Evolutionary conservation across 2,113 vertebrate genomes (phyloP).

Genomic region (Channa maculata): DNA sequence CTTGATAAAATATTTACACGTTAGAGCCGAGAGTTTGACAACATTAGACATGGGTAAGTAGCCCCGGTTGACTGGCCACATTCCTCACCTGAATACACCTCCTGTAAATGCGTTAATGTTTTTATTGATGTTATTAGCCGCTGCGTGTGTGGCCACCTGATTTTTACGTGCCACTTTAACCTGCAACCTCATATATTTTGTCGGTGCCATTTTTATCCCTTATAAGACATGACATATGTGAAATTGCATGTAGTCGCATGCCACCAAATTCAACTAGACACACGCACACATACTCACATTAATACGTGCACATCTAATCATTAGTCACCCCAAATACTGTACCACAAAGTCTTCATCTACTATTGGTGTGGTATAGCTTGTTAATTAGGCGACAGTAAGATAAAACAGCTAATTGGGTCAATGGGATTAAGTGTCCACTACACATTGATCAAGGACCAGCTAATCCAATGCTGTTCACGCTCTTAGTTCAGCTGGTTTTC

Average conservation of each 20-base stretch:
- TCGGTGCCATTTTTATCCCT: neutral
- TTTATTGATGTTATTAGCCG: conserved; percentile 7
- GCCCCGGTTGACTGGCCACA: conserved; percentile 63
- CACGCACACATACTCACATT: conserved; percentile 13
- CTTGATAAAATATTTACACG: conserved; percentile 78
- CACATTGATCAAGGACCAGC: conserved; percentile 36
- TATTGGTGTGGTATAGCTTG: conserved; percentile 45
- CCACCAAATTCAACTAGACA: conserved; percentile 34
- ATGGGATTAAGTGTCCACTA: conserved; percentile 60
- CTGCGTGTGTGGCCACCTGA: conserved; percentile 5
- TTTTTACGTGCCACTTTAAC: neutral
- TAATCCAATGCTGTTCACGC: conserved; percentile 29
- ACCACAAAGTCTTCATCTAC: conserved; percentile 19
- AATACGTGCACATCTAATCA: conserved; percentile 31
- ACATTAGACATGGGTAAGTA: conserved; percentile 87
- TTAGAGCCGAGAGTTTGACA: conserved; percentile 75
- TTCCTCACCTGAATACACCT: conserved; percentile 75
- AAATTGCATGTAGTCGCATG: conserved; percentile 53
- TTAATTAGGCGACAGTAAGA: conserved; percentile 48
- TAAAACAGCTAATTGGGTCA: conserved; percentile 57
- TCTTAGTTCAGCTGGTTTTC: conserved; percentile 26
- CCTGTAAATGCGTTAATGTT: conserved; percentile 46
- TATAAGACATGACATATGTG: conserved; percentile 14
- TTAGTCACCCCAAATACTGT: conserved; percentile 29
- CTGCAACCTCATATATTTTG: neutral